Evolutionary conservation across 2,797 vertebrate genomes (phyloP), one percentile per base, ranked within the genome.

Genomic region (Synanceia verrucosa): DNA sequence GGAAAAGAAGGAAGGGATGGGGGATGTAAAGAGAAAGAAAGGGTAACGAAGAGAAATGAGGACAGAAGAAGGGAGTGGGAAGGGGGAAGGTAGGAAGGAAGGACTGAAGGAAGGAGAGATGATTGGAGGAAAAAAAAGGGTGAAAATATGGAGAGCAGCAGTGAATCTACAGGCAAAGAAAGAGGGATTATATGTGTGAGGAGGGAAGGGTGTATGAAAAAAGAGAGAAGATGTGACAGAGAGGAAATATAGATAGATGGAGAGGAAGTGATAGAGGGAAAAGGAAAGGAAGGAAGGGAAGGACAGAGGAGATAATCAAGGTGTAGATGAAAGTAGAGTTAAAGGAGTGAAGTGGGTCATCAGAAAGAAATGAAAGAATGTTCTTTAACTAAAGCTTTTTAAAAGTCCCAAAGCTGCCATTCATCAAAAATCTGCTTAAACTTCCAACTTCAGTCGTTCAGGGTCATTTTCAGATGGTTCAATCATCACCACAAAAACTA

Each of bases 11-110:
- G 37, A 52, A 33, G 18, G 65, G 26, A 47, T 3, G 46, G 13
- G 51, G 37, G 53, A 21, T 43, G 36, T 48, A 29, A 52, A 61
- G 57, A 76, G 39, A 41, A 14, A 34, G 28, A 33, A 41, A 50
- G 51, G 37, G 47, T 58, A 59, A 70, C 5, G 11, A 51, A 72
- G 53, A 73, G 59, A 61, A 84, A 84, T 65, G 48, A 82, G 80
- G 82, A 53, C 65, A 66, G 46, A 57, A 58, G 46, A 26, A 28
- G 48, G 23, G 12, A 37, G 44, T 3, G 14, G 16, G 18, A 39
- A 8, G 26, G 23, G n/a, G 39, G 51, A 18, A 24, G 36, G 58
- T 3, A 57, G 53, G 26, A 47, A 36, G 23, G 31, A 51, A 28
- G 24, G 26, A 47, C 31, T n/a, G 31, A 51, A 28, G 24, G 46